These are phyloP conservation scores for Falco peregrinus DNA, from an alignment of 2,797 vertebrate species.

Conservation along the genomic window DNA sequence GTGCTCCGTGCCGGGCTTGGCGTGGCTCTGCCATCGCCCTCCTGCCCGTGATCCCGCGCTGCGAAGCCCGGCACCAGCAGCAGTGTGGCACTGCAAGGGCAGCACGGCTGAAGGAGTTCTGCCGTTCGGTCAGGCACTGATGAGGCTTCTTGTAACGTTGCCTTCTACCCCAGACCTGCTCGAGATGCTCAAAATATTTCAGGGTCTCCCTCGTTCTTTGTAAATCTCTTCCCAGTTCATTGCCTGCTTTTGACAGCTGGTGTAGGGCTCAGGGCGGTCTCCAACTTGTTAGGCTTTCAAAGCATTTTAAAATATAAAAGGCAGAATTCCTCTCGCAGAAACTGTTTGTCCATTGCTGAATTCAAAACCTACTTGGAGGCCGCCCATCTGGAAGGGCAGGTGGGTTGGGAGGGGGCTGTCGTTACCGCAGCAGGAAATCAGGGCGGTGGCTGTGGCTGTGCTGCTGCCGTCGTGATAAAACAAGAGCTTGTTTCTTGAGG, in stretches of 20 bases:
- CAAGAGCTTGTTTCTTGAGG: fast-evolving
- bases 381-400: too few relatives aligned
- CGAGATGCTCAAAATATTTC: neutral
- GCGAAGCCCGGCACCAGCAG: neutral
- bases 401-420: fast-evolving
- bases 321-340: fast-evolving
- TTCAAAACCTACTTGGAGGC: neutral
- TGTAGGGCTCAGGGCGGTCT: neutral
- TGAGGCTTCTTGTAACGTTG: fast-evolving
- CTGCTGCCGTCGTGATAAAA: neutral
- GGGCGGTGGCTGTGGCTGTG: neutral
- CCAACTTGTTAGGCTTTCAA: neutral
- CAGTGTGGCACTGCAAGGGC: fast-evolving
- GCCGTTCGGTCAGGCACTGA: fast-evolving
- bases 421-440: fast-evolving
- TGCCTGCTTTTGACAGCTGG: neutral
- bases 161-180: neutral
- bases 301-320: fast-evolving
- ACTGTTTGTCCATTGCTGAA: fast-evolving
- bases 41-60: fast-evolving
- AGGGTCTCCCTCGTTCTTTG: neutral
- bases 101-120: neutral
- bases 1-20: neutral
- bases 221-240: fast-evolving
- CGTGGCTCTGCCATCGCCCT: neutral